Evolutionary conservation across 2,113 vertebrate species (phyloP).

Genomic region (Heliornis fulica): DNA sequence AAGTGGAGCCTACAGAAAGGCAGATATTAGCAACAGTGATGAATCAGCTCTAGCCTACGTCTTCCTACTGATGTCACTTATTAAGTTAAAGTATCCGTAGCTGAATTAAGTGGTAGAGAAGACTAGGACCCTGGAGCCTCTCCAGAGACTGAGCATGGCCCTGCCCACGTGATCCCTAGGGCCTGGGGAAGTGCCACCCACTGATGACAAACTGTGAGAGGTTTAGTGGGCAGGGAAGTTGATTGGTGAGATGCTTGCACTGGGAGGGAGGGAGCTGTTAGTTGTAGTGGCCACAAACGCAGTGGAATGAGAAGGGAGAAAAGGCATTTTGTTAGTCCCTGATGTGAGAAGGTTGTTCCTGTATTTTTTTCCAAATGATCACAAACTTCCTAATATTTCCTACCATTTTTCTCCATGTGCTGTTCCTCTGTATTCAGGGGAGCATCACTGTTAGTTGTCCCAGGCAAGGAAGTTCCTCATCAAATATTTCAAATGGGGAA

Average conservation of each 20-base stretch:
- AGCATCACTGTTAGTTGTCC: not conserved
- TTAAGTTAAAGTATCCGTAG: not conserved
- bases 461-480: not conserved
- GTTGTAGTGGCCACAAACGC: not conserved
- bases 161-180: not conserved
- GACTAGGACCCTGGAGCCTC: not conserved
- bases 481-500: not conserved
- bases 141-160: not conserved
- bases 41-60: not conserved
- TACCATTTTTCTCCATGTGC: not conserved
- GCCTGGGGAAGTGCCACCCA: not conserved
- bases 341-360: not conserved
- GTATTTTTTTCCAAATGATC: not conserved
- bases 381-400: not conserved
- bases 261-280: not conserved
- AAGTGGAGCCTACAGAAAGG: not conserved
- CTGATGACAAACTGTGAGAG: not conserved
- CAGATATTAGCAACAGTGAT: not conserved
- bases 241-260: not conserved
- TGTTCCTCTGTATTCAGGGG: not conserved
- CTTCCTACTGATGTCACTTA: not conserved
- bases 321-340: not conserved
- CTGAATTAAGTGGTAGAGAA: not conserved
- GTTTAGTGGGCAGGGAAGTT: not conserved
- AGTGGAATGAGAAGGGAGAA: not conserved